Conservation (phyloP, 2,888 invertebrate genomes). For the Harpalus rubripes region DNA sequence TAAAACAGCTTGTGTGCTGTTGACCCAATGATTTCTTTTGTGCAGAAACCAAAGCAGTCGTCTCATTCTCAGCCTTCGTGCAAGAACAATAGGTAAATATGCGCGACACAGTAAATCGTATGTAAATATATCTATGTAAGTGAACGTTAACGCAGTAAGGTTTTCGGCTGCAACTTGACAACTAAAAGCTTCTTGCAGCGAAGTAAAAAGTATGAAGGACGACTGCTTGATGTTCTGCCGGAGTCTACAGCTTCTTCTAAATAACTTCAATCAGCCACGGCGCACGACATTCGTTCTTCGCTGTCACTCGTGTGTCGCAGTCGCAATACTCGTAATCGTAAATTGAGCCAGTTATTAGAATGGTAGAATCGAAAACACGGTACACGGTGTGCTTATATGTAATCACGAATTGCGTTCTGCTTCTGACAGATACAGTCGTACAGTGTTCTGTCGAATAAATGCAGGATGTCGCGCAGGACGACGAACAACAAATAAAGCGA, state of each 20-base stretch:
- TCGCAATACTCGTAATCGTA: background rate
- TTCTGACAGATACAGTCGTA: constrained; percentile 32
- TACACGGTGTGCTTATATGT: constrained; percentile 44
- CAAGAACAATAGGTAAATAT: constrained; percentile 12
- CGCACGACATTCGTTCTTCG: background rate
- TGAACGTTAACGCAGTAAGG: constrained; percentile 8
- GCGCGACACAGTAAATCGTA: background rate
- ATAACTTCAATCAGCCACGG: background rate
- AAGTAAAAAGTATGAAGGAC: background rate
- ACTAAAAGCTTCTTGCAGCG: constrained; percentile 31
- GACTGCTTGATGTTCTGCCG: constrained; percentile 19
- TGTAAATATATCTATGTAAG: constrained; percentile 14
- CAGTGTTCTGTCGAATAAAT: constrained; percentile 53
- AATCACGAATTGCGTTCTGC: constrained; percentile 29
- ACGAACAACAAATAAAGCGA: constrained; percentile 61
- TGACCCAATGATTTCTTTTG: background rate
- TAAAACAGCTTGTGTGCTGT: background rate
- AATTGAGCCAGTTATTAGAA: constrained; percentile 53
- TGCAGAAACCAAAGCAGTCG: constrained; percentile 21
- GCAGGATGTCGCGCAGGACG: constrained; percentile 36
- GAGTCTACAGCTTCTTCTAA: background rate
- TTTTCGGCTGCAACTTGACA: constrained; percentile 16
- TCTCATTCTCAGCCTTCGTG: background rate
- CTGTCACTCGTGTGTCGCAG: constrained; percentile 51
- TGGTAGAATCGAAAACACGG: constrained; percentile 37